Base-by-base conservation (phyloP, 2,797 vertebrate species). In the Diglossa cyanea region DNA sequence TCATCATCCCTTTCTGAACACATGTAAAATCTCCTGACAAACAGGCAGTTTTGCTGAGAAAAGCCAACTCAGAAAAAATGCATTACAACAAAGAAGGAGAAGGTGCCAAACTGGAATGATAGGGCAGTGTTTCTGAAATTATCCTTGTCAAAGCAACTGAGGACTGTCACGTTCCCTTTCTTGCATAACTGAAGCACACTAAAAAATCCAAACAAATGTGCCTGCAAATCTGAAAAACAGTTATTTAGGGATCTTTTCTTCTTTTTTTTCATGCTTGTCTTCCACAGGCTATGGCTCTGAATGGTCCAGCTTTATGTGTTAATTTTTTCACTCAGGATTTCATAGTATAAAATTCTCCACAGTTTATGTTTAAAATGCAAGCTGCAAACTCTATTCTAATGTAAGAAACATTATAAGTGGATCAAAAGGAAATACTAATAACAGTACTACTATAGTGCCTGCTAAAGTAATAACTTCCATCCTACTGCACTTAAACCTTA, bases 51-150 rank as follows among this genome's bases (percentile, higher is more conserved):
- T 66, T 58, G 33, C 81, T 86, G 66, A 88, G 73, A 94, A 94
- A 94, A 91, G 73, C 66, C 12, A 5, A 45, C 44, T 60, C 62
- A 81, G 79, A 89, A 90, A 88, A 95, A 95, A 75, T 11, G 45
- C n/a, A 4, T 78, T 88, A 45, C 8, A 30, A 86, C 91, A 91
- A 95, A 95, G 93, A 81, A 86, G 70, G 63, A 86, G 92, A 97
- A 96, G 60, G 76, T 89, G 87, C 72, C 88, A 88, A 96, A 80
- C 76, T 78, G 42, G 82, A 95, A 95, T 58, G 89, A 89, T 42
- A 78, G 73, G 93, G 85, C 76, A 96, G 35, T 20, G 85, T 90
- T 95, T 91, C 95, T 91, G 89, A 94, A 96, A 93, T 94, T 88
- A 96, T 93, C 87, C 79, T 78, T 16, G 23, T 93, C 94, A 91